Conservation (phyloP, 2,113 vertebrate species). For the Nematolebias whitei region DNA sequence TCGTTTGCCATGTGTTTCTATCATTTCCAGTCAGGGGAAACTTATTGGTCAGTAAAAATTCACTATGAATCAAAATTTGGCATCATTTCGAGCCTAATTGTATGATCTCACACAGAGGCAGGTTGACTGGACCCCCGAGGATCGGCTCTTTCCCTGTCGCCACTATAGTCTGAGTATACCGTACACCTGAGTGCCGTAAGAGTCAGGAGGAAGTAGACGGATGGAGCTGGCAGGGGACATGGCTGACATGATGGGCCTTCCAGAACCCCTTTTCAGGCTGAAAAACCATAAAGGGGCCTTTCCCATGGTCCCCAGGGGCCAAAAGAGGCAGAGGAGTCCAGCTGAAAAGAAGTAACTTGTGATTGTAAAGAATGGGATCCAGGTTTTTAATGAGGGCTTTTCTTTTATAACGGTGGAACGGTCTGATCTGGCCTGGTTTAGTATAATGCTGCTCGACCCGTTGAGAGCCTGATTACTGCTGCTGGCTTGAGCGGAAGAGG, state of each 20-base stretch:
- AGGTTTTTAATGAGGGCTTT: slow-evolving; percentile 64
- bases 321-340: slow-evolving; percentile 34
- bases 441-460: slow-evolving; percentile 31
- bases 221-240: slow-evolving; percentile 48
- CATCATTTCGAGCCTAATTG: not conserved
- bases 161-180: slow-evolving; percentile 25
- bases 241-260: slow-evolving; percentile 55
- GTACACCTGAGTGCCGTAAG: slow-evolving; percentile 8
- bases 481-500: slow-evolving; percentile 36
- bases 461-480: slow-evolving; percentile 48
- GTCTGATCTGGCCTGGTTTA: slow-evolving; percentile 46
- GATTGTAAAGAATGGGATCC: slow-evolving; percentile 42
- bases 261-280: slow-evolving; percentile 46
- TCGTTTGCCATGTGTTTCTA: not conserved
- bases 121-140: slow-evolving; percentile 17
- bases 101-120: slow-evolving; percentile 36
- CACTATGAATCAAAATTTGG: slow-evolving; percentile 11
- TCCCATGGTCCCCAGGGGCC: slow-evolving; percentile 59
- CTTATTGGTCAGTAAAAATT: slow-evolving; percentile 4
- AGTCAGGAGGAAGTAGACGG: slow-evolving; percentile 34
- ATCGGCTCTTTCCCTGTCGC: slow-evolving; percentile 16
- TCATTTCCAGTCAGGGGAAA: slow-evolving; percentile 5
- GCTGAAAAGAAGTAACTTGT: slow-evolving; percentile 52
- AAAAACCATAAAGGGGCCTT: slow-evolving; percentile 55
- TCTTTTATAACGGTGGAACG: slow-evolving; percentile 43